Conservation (phyloP, 2,113 vertebrate genomes). For the Oxygymnocypris stewartii region DNA sequence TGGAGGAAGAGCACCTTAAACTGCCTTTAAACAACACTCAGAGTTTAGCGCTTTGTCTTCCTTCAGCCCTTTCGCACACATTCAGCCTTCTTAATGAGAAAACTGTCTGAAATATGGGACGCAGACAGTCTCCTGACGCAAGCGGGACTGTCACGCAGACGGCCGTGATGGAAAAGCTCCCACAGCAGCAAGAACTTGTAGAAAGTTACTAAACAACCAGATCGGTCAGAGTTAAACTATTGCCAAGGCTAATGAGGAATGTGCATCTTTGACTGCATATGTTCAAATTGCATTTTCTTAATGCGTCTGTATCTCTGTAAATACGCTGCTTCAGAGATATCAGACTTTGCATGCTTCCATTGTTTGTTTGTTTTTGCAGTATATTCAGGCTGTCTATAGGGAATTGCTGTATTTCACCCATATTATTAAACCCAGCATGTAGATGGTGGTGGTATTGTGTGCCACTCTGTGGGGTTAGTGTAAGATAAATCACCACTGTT, state of each 20-base stretch:
- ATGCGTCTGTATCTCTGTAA: neutral
- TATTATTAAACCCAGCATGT: conserved; percentile 42
- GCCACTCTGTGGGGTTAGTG: conserved; percentile 14
- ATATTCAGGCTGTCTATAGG: neutral
- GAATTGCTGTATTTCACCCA: conserved; percentile 27
- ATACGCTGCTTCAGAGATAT: neutral
- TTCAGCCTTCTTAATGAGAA: conserved; percentile 36
- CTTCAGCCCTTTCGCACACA: conserved; percentile 17
- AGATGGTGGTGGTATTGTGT: conserved; percentile 30
- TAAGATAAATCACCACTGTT: conserved; percentile 43
- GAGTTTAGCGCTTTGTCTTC: conserved; percentile 39
- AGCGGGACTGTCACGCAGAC: conserved; percentile 31
- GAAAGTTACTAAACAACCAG: conserved; percentile 21
- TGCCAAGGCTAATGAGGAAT: neutral
- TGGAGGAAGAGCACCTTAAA: conserved; percentile 37
- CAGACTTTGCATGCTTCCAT: neutral
- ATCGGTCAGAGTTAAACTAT: conserved; percentile 12
- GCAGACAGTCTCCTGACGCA: conserved; percentile 18
- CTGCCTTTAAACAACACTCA: conserved; percentile 33
- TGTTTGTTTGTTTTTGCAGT: conserved; percentile 9
- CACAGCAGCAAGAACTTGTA: neutral
- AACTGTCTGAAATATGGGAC: conserved; percentile 27
- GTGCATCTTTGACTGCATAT: neutral
- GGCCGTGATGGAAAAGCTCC: conserved; percentile 20
- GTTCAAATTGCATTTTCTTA: neutral